Evolutionary conservation across 2,797 vertebrate genomes (phyloP).

Genomic region (Coreius guichenoti): DNA sequence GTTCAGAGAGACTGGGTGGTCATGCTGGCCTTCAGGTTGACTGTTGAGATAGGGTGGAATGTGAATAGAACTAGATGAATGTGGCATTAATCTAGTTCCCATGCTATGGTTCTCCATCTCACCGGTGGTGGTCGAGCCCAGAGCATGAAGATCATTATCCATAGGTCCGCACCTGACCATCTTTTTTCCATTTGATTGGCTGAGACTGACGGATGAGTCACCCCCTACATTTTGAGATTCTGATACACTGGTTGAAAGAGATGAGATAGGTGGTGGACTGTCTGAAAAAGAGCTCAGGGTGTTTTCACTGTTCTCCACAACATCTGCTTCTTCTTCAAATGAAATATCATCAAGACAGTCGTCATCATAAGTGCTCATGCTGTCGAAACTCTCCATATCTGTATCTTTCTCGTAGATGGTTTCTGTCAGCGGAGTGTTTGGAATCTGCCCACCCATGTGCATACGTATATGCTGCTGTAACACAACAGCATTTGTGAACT

Average conservation of each 20-base stretch:
- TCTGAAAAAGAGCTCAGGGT: conserved; percentile 77
- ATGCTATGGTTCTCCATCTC: conserved; percentile 82
- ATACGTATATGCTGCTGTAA: conserved; percentile 98
- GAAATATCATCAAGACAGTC: conserved; percentile 89
- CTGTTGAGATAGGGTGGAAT: conserved; percentile 80
- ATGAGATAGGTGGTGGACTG: conserved; percentile 73
- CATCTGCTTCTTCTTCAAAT: conserved; percentile 86
- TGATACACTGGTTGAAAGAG: conserved; percentile 81
- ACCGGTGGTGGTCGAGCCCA: conserved; percentile 78
- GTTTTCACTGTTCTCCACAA: conserved; percentile 81
- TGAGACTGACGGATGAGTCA: conserved; percentile 84
- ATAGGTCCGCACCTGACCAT: conserved; percentile 82
- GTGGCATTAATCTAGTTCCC: conserved; percentile 83
- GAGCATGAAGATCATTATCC: conserved; percentile 81
- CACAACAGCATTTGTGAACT: conserved; percentile 96
- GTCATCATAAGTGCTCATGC: conserved; percentile 85
- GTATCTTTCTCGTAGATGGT: conserved; percentile 83
- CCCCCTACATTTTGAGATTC: conserved; percentile 93
- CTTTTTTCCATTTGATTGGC: conserved; percentile 79
- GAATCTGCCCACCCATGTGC: conserved; percentile 95
- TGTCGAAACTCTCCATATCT: conserved; percentile 82
- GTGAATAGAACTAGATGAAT: conserved; percentile 83
- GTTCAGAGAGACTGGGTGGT: conserved; percentile 79
- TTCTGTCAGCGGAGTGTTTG: conserved; percentile 82
- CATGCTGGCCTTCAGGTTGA: conserved; percentile 79